Evolutionary conservation across 2,888 invertebrate species (phyloP).

Genomic region (Drosophila demipolita): DNA sequence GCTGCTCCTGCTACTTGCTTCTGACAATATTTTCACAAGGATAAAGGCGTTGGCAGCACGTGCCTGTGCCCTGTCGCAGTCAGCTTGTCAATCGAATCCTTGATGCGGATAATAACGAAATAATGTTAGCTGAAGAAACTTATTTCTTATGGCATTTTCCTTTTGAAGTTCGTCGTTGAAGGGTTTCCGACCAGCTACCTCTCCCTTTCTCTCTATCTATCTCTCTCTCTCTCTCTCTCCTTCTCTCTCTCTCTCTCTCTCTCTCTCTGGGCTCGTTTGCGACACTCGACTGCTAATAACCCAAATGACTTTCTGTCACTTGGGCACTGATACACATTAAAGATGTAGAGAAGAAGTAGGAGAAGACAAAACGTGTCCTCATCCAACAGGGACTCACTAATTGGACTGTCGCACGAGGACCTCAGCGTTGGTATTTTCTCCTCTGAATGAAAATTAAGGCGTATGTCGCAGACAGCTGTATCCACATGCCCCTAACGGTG

Average conservation of each 20-base stretch:
- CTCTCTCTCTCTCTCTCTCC: not conserved
- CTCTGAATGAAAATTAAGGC: conserved; percentile 16
- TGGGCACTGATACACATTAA: conserved; percentile 56
- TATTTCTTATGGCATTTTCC: conserved; percentile 54
- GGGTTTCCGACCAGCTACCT: conserved; percentile 47
- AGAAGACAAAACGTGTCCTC: conserved; percentile 21
- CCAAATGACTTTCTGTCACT: conserved; percentile 74
- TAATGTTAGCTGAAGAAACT: conserved; percentile 71
- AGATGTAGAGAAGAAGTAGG: conserved; percentile 8
- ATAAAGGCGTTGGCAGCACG: conserved; percentile 76
- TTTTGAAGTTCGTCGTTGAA: conserved; percentile 62
- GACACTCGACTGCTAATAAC: conserved; percentile 68
- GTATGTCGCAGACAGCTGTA: conserved; percentile 1
- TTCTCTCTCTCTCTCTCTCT: not conserved
- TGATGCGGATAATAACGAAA: conserved; percentile 82
- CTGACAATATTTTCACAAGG: conserved; percentile 77
- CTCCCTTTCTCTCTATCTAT: no score
- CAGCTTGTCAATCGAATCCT: conserved; percentile 73
- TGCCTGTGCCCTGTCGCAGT: conserved; percentile 51
- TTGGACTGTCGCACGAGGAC: conserved; percentile 44
- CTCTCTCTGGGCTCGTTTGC: not conserved
- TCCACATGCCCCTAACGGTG: not conserved
- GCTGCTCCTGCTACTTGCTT: conserved; percentile 47
- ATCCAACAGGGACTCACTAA: conserved; percentile 43
- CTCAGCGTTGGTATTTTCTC: not conserved